These are phyloP conservation scores for Euspilapteryx auroguttella DNA, from an alignment of 2,888 invertebrate genomes.

Conservation along the genomic window DNA sequence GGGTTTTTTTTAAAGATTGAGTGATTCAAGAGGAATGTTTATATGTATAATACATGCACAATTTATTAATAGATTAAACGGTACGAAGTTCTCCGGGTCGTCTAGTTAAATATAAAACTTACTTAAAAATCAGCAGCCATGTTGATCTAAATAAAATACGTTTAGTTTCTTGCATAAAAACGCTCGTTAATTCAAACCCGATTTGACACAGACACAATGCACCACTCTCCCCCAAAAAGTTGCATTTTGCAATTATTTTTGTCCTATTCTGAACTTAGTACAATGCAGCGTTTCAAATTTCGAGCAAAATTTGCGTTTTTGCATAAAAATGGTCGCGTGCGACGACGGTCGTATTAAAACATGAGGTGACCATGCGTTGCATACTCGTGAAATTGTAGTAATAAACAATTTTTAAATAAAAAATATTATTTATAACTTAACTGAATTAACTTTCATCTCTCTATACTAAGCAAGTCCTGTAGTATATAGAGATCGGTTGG, in stretches of 20 bases:
- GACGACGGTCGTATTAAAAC: constrained; percentile 24
- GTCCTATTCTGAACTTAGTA: constrained; percentile 32
- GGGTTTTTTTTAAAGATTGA: no score
- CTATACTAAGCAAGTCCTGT: no score
- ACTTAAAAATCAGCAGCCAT: no score
- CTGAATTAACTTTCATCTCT: no score
- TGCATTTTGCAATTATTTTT: constrained; percentile 48
- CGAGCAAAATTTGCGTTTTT: constrained; percentile 59
- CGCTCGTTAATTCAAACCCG: constrained; percentile 30
- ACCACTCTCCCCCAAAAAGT: constrained; percentile 34
- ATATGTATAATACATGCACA: no score
- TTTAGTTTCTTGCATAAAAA: constrained; percentile 49
- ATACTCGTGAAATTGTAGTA: background rate
- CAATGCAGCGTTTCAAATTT: constrained; percentile 60
- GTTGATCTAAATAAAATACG: constrained; percentile 22
- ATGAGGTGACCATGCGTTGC: constrained; percentile 15
- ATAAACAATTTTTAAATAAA: no score
- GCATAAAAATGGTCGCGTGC: constrained; percentile 58
- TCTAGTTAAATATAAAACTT: no score
- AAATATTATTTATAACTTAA: no score
- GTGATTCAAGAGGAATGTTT: no score
- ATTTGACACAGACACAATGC: constrained; percentile 21
- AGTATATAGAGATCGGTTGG: no score
- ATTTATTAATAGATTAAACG: no score
- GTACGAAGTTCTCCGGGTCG: no score